phyloP scores from a whole-genome alignment of 2,888 invertebrate species.

The Muscina levida region DNA sequence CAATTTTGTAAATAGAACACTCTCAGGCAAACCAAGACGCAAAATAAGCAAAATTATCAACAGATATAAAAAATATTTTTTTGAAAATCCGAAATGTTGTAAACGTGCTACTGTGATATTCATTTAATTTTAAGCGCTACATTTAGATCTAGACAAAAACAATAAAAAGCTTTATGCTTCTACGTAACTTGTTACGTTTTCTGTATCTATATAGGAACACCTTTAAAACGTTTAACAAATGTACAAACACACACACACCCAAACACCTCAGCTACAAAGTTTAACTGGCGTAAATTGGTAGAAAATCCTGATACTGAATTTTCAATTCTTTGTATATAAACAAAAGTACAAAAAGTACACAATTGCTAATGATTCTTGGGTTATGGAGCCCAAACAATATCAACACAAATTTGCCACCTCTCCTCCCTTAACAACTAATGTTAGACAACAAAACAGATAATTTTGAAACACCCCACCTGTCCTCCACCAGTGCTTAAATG shows the following conservation, averaged over 20 bases:
- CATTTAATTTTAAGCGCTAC: too few species aligned
- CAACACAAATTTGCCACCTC: not conserved
- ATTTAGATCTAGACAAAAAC: too few species aligned
- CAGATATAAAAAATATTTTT: too few species aligned
- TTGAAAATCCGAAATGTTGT: too few species aligned
- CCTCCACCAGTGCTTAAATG: constrained; percentile 16
- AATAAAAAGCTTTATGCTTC: too few species aligned
- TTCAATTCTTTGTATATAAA: not conserved
- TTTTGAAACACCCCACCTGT: not conserved
- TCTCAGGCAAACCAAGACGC: too few species aligned
- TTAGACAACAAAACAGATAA: constrained; percentile 11
- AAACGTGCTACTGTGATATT: too few species aligned
- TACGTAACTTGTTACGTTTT: not conserved
- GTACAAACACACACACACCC: not conserved
- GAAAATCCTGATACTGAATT: not conserved
- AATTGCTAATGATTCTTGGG: constrained; percentile 14
- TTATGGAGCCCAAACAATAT: not conserved
- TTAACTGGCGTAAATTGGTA: constrained; percentile 5
- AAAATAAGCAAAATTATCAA: too few species aligned
- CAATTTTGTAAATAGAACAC: too few species aligned
- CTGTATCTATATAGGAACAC: constrained; percentile 25
- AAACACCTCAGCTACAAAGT: not conserved
- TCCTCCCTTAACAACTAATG: not conserved
- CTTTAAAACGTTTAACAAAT: not conserved
- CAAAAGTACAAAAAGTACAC: not conserved